phyloP scores from a whole-genome alignment of 2,113 vertebrate genomes.

The Microcebus ravelobensis region DNA sequence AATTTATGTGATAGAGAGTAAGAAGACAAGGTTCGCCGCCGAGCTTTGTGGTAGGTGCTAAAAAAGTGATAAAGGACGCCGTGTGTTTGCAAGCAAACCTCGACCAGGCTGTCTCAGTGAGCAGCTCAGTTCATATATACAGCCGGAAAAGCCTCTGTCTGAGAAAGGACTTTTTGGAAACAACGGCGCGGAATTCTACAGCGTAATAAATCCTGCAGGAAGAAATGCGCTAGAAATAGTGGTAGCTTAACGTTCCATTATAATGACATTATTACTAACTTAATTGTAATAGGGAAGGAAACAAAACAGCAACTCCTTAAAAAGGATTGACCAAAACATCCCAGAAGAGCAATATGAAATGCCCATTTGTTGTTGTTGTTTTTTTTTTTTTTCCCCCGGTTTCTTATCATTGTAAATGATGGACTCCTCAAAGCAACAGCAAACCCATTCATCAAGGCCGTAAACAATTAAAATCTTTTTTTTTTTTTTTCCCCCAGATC shows the following conservation, averaged over 20 bases:
- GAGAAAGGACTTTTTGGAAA: slow-evolving; percentile 54
- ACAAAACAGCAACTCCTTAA: slow-evolving; percentile 72
- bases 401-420: slow-evolving; percentile 69
- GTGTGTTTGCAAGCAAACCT: background rate
- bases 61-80: slow-evolving; percentile 9
- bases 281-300: slow-evolving; percentile 68
- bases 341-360: slow-evolving; percentile 75
- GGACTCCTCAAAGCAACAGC: slow-evolving; percentile 74
- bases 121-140: slow-evolving; percentile 31
- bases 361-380: slow-evolving; percentile 28
- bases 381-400: slow-evolving; percentile 10
- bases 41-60: background rate
- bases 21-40: background rate
- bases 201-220: slow-evolving; percentile 48
- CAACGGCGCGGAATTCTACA: slow-evolving; percentile 52
- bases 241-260: slow-evolving; percentile 62
- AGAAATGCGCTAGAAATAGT: slow-evolving; percentile 55
- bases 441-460: slow-evolving; percentile 83
- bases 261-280: slow-evolving; percentile 73
- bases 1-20: slow-evolving; percentile 29
- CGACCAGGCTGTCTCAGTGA: slow-evolving; percentile 15
- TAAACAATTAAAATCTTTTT: slow-evolving; percentile 82
- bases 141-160: slow-evolving; percentile 43
- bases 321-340: slow-evolving; percentile 36
- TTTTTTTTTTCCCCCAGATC: slow-evolving; percentile 64